These are phyloP conservation scores for Vannuccia rotundouncinata DNA, from an alignment of 2,888 invertebrate genomes.

Conservation along the genomic window DNA sequence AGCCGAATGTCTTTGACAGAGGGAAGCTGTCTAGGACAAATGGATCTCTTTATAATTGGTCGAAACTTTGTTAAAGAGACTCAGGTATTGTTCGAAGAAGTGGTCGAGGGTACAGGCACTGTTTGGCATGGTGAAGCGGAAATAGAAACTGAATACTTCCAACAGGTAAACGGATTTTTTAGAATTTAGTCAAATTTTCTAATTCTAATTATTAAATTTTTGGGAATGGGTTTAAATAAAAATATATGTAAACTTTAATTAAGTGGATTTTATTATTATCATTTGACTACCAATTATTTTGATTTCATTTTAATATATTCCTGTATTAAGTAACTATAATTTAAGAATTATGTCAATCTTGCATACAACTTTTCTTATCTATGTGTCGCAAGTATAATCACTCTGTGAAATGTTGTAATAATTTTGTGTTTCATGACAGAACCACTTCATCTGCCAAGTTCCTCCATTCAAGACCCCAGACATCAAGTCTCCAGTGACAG, in stretches of 20 bases:
- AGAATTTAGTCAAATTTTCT: too few species aligned
- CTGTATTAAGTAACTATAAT: too few species aligned
- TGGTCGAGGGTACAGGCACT: conserved; percentile 45
- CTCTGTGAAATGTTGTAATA: background rate
- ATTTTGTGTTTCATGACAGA: conserved; percentile 46
- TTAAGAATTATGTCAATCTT: too few species aligned
- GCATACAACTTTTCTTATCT: too few species aligned
- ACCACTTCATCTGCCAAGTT: conserved; percentile 56
- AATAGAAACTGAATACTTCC: conserved; percentile 56
- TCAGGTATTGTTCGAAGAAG: conserved; percentile 53
- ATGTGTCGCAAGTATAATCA: too few species aligned
- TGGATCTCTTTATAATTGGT: conserved; percentile 57
- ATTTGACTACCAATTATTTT: too few species aligned
- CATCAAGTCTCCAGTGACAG: conserved; percentile 45
- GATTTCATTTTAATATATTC: too few species aligned
- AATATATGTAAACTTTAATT: too few species aligned
- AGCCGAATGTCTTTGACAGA: conserved; percentile 49
- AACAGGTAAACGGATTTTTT: too few species aligned
- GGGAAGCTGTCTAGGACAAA: conserved; percentile 48
- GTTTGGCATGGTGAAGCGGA: conserved; percentile 55
- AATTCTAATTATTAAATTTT: too few species aligned
- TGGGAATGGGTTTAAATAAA: too few species aligned
- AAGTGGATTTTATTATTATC: too few species aligned
- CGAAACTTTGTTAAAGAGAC: conserved; percentile 58
- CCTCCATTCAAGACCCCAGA: conserved; percentile 49